Evolutionary conservation across 53 echinoderm and acorn worm species (phyloP), one percentile per base, ranked within the genome.

Genomic region (Pentamera pediparva): DNA sequence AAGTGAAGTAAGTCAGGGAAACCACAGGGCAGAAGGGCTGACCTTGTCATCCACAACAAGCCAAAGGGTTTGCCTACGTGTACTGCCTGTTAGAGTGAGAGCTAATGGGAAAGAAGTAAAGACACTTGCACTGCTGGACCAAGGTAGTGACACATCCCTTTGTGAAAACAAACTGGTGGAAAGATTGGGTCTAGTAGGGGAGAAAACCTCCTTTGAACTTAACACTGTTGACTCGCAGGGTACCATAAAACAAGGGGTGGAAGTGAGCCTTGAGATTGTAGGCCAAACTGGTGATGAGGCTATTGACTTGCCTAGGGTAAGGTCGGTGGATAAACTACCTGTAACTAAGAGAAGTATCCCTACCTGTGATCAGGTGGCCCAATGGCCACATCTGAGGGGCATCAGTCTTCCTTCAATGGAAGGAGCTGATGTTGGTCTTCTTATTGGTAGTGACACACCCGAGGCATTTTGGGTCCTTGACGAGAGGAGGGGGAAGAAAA

Each of bases 401-500:
- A 71, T 80, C 29, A 33, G 61, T 3, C 71, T 81, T 39, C 74
- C 71, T 19, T 43, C 19, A 13, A 81, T 74, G 35, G 56, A 81
- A 40, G 74, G 60, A 11, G 55, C 63, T 20, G 58, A 60, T 59
- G 74, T 82, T 31, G 72, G 22, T 12, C 57, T 82, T 25, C 78
- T 86, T 25, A 82, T 82, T 13, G 82, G 82, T 17, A 76, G 87
- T 10, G 82, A 87, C 56, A 74, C 59, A 5, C 87, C 82, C 51
- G 87, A 87, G 47, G 82, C 87, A 40, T 78, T 82, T 35, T 82
- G 87, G 78, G 78, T 87, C 5, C 17, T 73, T 34, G 87, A 82
- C 32, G 82, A 82, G 58, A 62, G 78, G 39, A 62, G 78, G 19
- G 78, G 78, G 35, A n/a, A 25, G n/a, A 56, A 31, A 34, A 61